A percentile compares a stretch with the other conserved stretches of the same genome.
Conservation (phyloP, 2,797 vertebrate species). For the Lacerta bilineata region DNA sequence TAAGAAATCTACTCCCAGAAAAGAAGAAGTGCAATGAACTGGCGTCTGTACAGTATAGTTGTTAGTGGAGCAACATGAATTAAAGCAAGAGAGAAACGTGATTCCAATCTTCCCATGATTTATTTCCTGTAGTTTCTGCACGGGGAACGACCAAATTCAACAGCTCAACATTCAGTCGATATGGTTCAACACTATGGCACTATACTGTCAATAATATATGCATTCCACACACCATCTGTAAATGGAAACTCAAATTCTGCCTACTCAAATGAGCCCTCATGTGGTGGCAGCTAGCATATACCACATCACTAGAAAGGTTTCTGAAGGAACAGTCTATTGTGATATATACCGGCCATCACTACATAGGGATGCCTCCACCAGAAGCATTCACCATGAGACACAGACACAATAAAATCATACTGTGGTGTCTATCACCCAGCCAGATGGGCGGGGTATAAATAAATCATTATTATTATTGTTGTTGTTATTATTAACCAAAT, state of each 20-base stretch:
- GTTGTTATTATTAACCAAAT: background rate
- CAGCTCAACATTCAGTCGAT: background rate
- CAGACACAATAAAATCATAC: background rate
- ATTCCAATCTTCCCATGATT: background rate
- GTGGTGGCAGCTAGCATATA: constrained; percentile 31
- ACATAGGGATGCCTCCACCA: background rate
- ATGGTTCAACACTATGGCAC: background rate
- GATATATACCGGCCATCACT: background rate
- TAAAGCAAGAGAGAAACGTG: background rate
- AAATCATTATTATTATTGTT: too few relatives aligned
- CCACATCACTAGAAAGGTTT: constrained; percentile 3
- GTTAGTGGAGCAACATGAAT: background rate
- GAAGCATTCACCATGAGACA: background rate
- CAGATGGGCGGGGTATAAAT: too few relatives aligned
- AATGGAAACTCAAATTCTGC: background rate
- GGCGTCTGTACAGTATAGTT: constrained; percentile 50
- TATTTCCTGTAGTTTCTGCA: background rate
- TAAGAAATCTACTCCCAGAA: constrained; percentile 62
- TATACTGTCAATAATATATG: background rate
- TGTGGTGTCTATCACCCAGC: too few relatives aligned
- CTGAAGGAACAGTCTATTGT: background rate
- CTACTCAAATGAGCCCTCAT: constrained; percentile 21
- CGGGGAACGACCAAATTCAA: background rate
- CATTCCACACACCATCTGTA: background rate
- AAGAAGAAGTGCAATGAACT: constrained; percentile 58